Evolutionary conservation across 2,888 invertebrate species (phyloP).

Genomic region (Ennomos quercinarius): DNA sequence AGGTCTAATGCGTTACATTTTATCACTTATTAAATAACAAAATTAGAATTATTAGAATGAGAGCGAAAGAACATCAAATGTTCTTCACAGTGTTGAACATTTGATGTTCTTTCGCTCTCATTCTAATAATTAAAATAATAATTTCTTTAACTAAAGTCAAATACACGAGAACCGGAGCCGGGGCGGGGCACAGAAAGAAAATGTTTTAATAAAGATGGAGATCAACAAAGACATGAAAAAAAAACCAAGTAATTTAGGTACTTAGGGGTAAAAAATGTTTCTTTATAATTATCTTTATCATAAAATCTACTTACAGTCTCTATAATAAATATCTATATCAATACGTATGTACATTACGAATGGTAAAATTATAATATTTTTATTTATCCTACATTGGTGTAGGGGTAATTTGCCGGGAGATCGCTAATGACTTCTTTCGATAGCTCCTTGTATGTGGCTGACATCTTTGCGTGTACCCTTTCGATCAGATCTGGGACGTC

Average conservation of each 20-base stretch:
- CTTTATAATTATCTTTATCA: background rate
- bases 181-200: too few species aligned
- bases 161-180: too few species aligned
- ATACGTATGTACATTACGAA: conserved; percentile 1
- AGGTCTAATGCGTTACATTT: too few species aligned
- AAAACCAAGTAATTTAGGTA: background rate
- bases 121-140: too few species aligned
- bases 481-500: conserved; percentile 77
- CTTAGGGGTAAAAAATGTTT: background rate
- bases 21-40: too few species aligned
- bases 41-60: too few species aligned
- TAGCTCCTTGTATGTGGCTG: conserved; percentile 70
- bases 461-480: conserved; percentile 73
- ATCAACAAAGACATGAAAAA: too few species aligned
- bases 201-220: too few species aligned
- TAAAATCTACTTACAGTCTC: background rate
- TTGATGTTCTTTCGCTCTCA: too few species aligned
- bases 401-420: conserved; percentile 72
- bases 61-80: too few species aligned
- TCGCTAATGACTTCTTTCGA: conserved; percentile 72
- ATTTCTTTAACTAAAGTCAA: too few species aligned
- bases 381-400: conserved; percentile 52
- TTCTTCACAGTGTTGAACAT: too few species aligned
- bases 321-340: background rate
- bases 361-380: background rate